A percentile compares a stretch with the other conserved stretches of the same genome.
These are phyloP conservation scores for Rhyacophila evoluta DNA, from an alignment of 2,888 invertebrate genomes.

Conservation along the genomic window DNA sequence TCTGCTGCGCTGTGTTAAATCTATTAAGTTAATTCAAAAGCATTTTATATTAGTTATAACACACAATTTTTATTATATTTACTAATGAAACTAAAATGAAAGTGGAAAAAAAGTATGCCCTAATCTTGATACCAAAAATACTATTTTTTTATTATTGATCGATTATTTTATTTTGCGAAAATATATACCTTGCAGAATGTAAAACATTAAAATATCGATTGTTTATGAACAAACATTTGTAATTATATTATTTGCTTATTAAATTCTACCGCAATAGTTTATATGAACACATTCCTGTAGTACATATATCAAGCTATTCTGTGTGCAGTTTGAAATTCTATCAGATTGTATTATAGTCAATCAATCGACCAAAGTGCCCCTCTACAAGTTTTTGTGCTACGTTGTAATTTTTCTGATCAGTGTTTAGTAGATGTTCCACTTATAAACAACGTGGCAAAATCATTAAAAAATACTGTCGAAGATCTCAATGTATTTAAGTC, in stretches of 20 bases:
- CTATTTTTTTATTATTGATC: neutral
- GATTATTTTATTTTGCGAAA: neutral
- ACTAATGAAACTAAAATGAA: too few relatives aligned
- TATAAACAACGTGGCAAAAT: neutral
- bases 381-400: neutral
- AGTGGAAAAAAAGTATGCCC: too few relatives aligned
- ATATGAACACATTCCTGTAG: neutral
- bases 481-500: too few relatives aligned
- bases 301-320: too few relatives aligned
- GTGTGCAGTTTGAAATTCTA: too few relatives aligned
- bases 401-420: neutral
- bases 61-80: too few relatives aligned
- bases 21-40: too few relatives aligned
- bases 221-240: neutral
- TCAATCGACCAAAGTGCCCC: neutral
- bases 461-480: too few relatives aligned
- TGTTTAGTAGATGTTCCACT: neutral
- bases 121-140: conserved; percentile 20
- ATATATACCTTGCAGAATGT: neutral
- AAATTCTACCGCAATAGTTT: neutral
- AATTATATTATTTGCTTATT: neutral
- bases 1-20: too few relatives aligned
- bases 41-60: too few relatives aligned
- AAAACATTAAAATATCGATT: neutral
- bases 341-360: too few relatives aligned